Conservation (phyloP, 2,797 vertebrate species). For the Chaunax sp. region DNA sequence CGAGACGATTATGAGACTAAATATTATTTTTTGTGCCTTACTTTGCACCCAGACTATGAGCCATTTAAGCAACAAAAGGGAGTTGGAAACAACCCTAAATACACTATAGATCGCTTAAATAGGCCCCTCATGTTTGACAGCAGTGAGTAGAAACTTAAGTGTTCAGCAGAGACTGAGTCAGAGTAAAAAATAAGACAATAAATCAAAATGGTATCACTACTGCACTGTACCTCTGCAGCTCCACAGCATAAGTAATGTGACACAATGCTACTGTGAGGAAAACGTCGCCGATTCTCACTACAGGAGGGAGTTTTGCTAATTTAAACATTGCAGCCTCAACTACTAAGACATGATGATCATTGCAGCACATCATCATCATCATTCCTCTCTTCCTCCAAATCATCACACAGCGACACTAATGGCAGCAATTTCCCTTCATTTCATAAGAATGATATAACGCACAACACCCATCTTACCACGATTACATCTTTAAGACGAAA, state of each 20-base stretch:
- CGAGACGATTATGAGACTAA: too few relatives aligned
- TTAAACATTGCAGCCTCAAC: constrained; percentile 2
- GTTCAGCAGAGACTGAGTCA: not conserved
- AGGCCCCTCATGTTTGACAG: not conserved
- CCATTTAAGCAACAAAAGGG: too few relatives aligned
- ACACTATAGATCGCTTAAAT: too few relatives aligned
- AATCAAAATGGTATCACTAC: constrained; percentile 2
- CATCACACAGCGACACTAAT: constrained; percentile 54
- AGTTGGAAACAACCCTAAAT: too few relatives aligned
- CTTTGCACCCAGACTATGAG: too few relatives aligned
- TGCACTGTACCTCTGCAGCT: constrained; percentile 9
- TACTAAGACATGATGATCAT: constrained; percentile 38
- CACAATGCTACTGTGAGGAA: not conserved
- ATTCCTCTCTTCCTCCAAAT: constrained; percentile 41
- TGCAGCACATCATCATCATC: constrained; percentile 26
- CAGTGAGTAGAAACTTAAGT: not conserved
- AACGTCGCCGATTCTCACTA: constrained; percentile 1
- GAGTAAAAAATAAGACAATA: not conserved
- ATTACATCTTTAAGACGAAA: constrained; percentile 69
- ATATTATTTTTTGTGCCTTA: too few relatives aligned
- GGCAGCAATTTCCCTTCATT: constrained; percentile 73
- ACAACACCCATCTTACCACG: constrained; percentile 59
- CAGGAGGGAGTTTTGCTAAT: constrained; percentile 2
- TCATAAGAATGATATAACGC: constrained; percentile 63
- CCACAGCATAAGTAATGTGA: not conserved